A percentile compares a stretch with the other conserved stretches of the same genome.
These are phyloP conservation scores for Anthonomus grandis DNA, from an alignment of 1,140 invertebrate species.

Conservation along the genomic window DNA sequence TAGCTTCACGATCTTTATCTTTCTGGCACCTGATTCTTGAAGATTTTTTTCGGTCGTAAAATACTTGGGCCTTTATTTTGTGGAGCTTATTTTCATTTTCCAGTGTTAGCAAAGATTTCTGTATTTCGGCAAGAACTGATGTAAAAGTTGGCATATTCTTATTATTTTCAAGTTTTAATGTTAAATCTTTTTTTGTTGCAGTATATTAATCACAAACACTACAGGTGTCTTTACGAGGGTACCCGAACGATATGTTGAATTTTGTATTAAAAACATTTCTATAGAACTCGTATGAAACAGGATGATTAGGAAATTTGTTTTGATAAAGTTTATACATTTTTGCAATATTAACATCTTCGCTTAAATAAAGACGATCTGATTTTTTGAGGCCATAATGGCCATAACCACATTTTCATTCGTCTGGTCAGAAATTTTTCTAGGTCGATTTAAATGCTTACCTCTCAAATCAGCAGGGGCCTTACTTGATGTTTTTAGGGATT, in stretches of 20 bases:
- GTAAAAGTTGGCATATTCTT: neutral
- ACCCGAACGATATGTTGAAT: slow-evolving; percentile 12
- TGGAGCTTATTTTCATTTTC: slow-evolving; percentile 7
- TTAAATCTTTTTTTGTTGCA: neutral
- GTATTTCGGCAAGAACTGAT: too few relatives aligned
- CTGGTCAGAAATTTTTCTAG: slow-evolving; percentile 6
- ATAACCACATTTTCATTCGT: neutral
- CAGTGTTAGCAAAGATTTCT: too few relatives aligned
- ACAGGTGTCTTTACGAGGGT: slow-evolving; percentile 6
- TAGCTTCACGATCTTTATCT: slow-evolving; percentile 16
- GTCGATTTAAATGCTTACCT: slow-evolving; percentile 8
- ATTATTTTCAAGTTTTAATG: neutral
- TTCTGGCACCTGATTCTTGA: slow-evolving; percentile 16
- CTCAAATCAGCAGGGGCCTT: slow-evolving; percentile 5
- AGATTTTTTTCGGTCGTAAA: slow-evolving; percentile 36
- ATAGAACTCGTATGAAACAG: slow-evolving; percentile 16
- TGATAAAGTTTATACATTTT: slow-evolving; percentile 15
- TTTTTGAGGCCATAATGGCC: slow-evolving; percentile 16
- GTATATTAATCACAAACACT: neutral
- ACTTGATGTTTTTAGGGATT: slow-evolving; percentile 3
- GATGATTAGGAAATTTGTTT: slow-evolving; percentile 5
- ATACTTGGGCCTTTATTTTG: slow-evolving; percentile 17
- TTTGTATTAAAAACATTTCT: slow-evolving; percentile 22
- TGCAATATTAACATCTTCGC: slow-evolving; percentile 10
- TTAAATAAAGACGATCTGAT: slow-evolving; percentile 13